Evolutionary conservation across 2,797 vertebrate species (phyloP).

Genomic region (Gymnoscopelus microlampas): DNA sequence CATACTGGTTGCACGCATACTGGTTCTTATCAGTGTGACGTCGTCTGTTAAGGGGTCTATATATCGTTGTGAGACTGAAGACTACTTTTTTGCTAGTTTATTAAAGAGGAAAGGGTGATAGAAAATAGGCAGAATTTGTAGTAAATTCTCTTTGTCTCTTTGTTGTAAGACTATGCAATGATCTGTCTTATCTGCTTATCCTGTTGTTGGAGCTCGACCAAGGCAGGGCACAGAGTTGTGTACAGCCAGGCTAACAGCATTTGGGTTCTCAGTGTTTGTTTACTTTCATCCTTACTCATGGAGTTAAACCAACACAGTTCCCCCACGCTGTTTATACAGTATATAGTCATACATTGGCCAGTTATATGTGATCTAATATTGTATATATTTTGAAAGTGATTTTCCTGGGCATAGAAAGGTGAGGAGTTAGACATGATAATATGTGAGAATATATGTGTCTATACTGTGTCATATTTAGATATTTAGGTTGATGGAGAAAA

Average conservation of each 20-base stretch:
- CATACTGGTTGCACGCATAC: no score
- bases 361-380: no score
- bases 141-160: neutral
- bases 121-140: neutral
- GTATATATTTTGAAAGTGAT: neutral
- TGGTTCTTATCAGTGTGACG: no score
- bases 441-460: slow-evolving; percentile 9
- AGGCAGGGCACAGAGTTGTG: slow-evolving; percentile 13
- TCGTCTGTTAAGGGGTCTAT: no score
- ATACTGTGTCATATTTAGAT: slow-evolving; percentile 14
- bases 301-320: no score
- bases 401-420: neutral
- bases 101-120: neutral
- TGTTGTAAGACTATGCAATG: slow-evolving; percentile 3
- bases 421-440: neutral
- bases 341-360: no score
- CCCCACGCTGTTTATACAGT: no score
- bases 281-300: no score
- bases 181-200: slow-evolving; percentile 37
- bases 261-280: slow-evolving; percentile 11
- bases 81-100: no score
- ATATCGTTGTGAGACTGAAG: no score
- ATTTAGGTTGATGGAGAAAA: neutral
- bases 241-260: slow-evolving; percentile 15
- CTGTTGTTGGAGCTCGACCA: slow-evolving; percentile 20